A percentile compares a stretch with the other conserved stretches of the same genome.
Conservation (phyloP, 2,113 vertebrate species). For the Garra rufa region DNA sequence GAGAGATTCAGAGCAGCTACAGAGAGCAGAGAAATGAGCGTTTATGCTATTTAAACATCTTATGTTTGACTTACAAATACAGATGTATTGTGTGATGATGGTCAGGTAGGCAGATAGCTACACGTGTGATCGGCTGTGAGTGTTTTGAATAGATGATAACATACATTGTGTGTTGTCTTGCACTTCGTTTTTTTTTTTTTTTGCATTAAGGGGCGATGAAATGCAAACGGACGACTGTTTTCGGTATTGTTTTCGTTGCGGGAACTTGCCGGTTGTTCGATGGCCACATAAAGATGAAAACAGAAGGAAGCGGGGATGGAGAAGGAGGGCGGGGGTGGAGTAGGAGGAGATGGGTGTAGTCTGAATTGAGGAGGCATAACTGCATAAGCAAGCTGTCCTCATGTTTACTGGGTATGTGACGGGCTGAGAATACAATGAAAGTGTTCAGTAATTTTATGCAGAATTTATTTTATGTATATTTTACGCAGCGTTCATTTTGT, state of each 20-base stretch:
- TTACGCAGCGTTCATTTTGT: neutral
- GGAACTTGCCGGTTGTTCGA: conserved; percentile 28
- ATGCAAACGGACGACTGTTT: neutral
- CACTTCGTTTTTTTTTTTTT: neutral
- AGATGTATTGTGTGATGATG: neutral
- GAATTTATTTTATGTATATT: neutral
- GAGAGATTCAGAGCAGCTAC: conserved; percentile 68
- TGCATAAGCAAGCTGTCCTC: conserved; percentile 13
- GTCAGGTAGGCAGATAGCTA: neutral
- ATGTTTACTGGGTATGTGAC: neutral
- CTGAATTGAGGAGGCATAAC: conserved; percentile 24
- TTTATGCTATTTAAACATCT: neutral
- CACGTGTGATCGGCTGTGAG: neutral
- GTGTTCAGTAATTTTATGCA: neutral
- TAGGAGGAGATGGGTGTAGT: conserved; percentile 43
- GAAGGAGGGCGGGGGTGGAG: conserved; percentile 38
- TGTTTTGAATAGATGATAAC: neutral
- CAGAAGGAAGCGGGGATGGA: neutral
- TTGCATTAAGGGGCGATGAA: no score
- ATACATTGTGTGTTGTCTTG: neutral
- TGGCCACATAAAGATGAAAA: neutral
- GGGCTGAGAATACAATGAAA: conserved; percentile 1
- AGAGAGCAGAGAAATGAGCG: conserved; percentile 5
- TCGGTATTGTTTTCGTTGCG: neutral
- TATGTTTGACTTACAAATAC: neutral